Conservation (phyloP, 2,113 vertebrate species). For the Etheostoma spectabile region DNA sequence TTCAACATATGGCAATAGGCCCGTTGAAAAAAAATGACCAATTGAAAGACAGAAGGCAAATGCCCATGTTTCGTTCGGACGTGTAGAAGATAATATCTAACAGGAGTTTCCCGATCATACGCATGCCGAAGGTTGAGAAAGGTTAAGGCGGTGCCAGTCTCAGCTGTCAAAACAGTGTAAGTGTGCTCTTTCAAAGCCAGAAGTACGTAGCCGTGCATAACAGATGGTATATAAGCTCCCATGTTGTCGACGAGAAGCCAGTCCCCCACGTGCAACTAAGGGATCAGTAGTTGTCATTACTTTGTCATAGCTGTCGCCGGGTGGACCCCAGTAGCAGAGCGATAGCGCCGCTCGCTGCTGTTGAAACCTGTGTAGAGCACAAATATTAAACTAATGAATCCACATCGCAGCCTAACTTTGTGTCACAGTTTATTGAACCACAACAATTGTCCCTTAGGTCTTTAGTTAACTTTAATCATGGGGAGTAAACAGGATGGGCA, state of each 20-base stretch:
- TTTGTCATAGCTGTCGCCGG: background rate
- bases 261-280: constrained; percentile 1
- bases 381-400: background rate
- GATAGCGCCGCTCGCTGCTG: background rate
- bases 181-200: background rate
- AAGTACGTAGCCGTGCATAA: background rate
- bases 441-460: background rate
- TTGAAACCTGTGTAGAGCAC: background rate
- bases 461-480: no score
- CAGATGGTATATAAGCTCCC: background rate
- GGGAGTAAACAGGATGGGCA: no score
- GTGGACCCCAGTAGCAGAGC: constrained; percentile 1
- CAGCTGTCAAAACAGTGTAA: background rate
- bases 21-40: no score
- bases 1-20: no score
- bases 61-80: no score
- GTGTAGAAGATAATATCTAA: background rate
- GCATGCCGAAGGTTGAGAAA: background rate
- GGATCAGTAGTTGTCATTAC: background rate
- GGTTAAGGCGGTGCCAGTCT: background rate
- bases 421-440: background rate
- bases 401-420: background rate
- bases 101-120: background rate
- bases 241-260: constrained; percentile 10
- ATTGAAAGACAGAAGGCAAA: no score